These are phyloP conservation scores for Onychomys torridus DNA, from an alignment of 2,797 vertebrate species.

Conservation along the genomic window DNA sequence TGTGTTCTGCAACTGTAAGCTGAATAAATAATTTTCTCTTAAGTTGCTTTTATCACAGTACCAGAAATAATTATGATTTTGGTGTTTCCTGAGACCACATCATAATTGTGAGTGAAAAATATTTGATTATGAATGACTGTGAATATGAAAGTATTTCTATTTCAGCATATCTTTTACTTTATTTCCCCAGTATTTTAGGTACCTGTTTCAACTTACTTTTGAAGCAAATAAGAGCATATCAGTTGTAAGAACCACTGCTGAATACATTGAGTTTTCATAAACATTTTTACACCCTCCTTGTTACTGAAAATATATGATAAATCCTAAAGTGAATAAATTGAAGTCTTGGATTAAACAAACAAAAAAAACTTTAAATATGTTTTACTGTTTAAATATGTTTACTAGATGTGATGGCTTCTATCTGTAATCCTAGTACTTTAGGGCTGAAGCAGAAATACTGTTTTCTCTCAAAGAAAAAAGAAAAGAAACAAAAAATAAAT, in stretches of 20 bases:
- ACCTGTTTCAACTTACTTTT: constrained; percentile 8
- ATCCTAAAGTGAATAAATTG: background rate
- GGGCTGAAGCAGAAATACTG: background rate
- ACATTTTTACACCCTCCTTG: background rate
- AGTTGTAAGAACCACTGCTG: constrained; percentile 12
- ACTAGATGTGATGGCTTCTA: background rate
- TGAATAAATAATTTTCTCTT: background rate
- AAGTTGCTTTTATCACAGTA: background rate
- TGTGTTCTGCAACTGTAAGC: background rate
- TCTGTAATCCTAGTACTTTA: background rate
- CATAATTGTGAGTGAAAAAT: background rate
- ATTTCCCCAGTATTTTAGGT: constrained; percentile 20
- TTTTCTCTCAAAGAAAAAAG: background rate
- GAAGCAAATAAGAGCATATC: background rate
- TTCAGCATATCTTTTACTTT: constrained; percentile 1
- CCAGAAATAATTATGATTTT: background rate
- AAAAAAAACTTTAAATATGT: background rate
- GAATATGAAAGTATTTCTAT: constrained; percentile 28
- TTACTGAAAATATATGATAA: constrained; percentile 5
- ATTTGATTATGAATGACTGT: background rate
- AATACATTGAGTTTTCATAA: constrained; percentile 21
- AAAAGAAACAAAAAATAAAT: background rate
- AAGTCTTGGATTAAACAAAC: background rate
- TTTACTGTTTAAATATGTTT: background rate
- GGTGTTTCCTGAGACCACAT: background rate